Base-by-base conservation (phyloP, 2,888 invertebrate species). In the Ceramica pisi region DNA sequence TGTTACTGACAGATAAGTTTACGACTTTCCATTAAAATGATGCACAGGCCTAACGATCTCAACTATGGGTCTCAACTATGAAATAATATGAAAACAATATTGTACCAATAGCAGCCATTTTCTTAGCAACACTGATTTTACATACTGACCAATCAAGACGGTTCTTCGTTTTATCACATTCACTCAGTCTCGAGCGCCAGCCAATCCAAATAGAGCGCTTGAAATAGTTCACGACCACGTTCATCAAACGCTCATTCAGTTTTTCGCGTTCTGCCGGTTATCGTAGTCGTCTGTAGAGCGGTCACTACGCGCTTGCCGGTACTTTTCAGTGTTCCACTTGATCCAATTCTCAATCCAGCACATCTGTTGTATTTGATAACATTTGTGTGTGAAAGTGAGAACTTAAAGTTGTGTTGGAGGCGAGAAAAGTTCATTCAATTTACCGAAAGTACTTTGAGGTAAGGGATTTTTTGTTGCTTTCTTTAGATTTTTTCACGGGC, bases 291-390 rank as follows among this genome's bases (percentile, higher is more conserved):
- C 91, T 92, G 85, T 86, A 83, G 89, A 90, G 88, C 87, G 83
- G 92, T 93, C 92, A 94, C 94, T 95, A 92, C 93, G 83, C 78
- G 71, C 84, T 87, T 64, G 86, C 94, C 95, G 95, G 94, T 92
- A 78, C 79, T 77, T 82, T 91, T 92, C 85, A 90, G 93, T 93
- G 92, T 90, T 79, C 71, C 76, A 88, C 68, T 66, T 90, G 76
- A 81, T 78, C 73, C 71, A 80, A 81, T 80, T 86, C 81, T 83
- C 81, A 80, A 86, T 85, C 78, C 84, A 80, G 60, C 84, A 83
- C 82, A 87, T 81, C 73, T 90, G 76, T 86, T 89, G 88, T 89
- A 72, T 88, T 89, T 88, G 79, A 85, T 86, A 87, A 85, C 86
- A 88, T 83, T 86, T 89, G 82, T 90, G 88, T 90, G 93, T 94